These are phyloP conservation scores for Marisa cornuarietis DNA, from an alignment of 1,140 invertebrate species.

Conservation along the genomic window DNA sequence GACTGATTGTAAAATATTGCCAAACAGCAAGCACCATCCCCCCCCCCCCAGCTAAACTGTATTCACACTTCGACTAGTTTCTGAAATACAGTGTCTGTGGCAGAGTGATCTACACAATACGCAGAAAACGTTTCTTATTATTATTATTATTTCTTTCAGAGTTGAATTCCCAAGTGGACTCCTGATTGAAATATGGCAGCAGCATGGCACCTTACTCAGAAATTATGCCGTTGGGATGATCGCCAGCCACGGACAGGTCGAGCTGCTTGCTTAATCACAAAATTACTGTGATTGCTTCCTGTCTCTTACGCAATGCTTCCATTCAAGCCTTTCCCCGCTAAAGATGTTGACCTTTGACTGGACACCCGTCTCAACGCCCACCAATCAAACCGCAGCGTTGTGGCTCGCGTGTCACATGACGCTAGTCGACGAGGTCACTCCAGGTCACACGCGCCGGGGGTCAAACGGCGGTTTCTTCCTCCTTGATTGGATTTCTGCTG, in stretches of 20 bases:
- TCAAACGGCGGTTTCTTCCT: constrained; percentile 10
- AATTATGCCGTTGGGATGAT: neutral
- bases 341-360: constrained; percentile 13
- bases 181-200: neutral
- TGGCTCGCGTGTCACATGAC: constrained; percentile 12
- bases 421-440: neutral
- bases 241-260: neutral
- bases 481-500: constrained; percentile 23
- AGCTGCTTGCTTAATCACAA: neutral
- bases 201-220: neutral
- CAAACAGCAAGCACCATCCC: too few relatives aligned
- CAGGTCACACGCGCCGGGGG: constrained; percentile 13
- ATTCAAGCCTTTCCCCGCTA: neutral
- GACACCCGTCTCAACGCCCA: constrained; percentile 12
- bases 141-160: too few relatives aligned
- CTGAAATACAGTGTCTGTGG: neutral
- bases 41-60: too few relatives aligned
- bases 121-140: too few relatives aligned
- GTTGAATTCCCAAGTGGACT: too few relatives aligned
- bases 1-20: too few relatives aligned
- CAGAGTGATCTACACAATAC: neutral
- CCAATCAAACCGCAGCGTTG: constrained; percentile 23
- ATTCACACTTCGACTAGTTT: too few relatives aligned
- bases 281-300: constrained; percentile 2
- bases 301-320: neutral